Conservation (phyloP, 2,113 vertebrate genomes). For the Prolemur simus region DNA sequence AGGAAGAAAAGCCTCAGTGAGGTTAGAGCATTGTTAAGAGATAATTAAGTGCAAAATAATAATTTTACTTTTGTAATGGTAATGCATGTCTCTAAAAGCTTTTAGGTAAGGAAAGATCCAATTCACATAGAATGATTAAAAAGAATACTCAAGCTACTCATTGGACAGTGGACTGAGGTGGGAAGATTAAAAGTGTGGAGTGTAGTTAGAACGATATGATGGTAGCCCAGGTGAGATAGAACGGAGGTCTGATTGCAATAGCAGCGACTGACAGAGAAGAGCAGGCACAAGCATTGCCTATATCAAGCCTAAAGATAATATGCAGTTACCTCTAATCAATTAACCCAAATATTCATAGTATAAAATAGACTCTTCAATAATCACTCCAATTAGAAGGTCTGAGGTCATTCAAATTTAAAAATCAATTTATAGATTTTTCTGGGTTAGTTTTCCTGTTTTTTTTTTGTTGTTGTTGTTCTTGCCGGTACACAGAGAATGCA, state of each 20-base stretch:
- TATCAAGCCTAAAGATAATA: background rate
- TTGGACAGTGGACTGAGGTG: background rate
- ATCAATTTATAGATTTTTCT: background rate
- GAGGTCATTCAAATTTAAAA: background rate
- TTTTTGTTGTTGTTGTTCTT: background rate
- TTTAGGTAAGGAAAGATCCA: background rate
- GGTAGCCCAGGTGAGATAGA: background rate
- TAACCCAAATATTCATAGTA: background rate
- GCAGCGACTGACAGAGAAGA: background rate
- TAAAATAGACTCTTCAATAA: background rate
- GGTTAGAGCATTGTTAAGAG: background rate
- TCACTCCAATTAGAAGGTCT: background rate
- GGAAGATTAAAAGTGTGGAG: background rate
- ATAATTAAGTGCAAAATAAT: background rate
- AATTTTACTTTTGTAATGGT: background rate
- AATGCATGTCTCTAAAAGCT: background rate
- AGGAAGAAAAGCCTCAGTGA: background rate
- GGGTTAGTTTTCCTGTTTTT: background rate
- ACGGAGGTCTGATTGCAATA: accelerated
- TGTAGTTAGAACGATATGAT: accelerated
- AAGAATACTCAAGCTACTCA: background rate
- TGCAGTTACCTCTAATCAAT: background rate
- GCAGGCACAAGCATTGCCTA: accelerated
- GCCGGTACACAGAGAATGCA: background rate
- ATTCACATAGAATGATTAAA: background rate